Evolutionary conservation across 2,888 invertebrate genomes (phyloP), one percentile per base, ranked within the genome.

Genomic region (Cacoxenus indagator): DNA sequence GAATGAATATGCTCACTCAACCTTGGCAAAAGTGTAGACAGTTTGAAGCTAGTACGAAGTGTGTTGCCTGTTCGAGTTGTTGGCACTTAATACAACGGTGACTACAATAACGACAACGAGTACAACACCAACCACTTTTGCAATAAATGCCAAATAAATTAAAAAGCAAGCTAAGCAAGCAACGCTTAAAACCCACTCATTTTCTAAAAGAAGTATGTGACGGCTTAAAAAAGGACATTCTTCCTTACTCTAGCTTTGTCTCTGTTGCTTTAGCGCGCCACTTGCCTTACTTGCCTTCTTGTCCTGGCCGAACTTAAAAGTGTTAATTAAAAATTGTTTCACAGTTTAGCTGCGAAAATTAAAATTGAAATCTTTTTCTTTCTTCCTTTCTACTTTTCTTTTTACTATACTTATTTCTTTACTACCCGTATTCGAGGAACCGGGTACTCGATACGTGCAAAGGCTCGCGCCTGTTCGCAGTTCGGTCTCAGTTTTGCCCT

Each of bases 241-340:
- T 73, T 74, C 67, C 57, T 67, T 29, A 29, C 43, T 43, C 65
- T 69, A 6, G 14, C 19, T 48, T 55, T 62, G 72, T 65, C 70
- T 72, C 67, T 78, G 71, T 68, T 67, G 51, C 70, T 70, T 76
- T 70, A 71, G 48, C n/a, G 4, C 22, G 48, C 17, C 48, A 37
- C 14, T 68, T 70, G 67, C 72, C 54, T 68, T 70, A 62, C 46
- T 67, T 64, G 70, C 54, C 65, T 68, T 1, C 37, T 70, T 62
- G 37, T 62, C 64, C 65, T 55, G 59, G 69, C 71, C 74, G 74
- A 84, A 79, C 82, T 84, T 79, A 81, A 83, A 83, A 83, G 84
- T 85, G 84, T 84, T 84, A 84, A 84, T 84, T 84, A 84, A 85
- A 84, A 84, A 85, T 82, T 84, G 84, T 85, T 84, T 85, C 83